phyloP scores from a whole-genome alignment of 2,797 vertebrate species.

The Hephaestus fuliginosus region DNA sequence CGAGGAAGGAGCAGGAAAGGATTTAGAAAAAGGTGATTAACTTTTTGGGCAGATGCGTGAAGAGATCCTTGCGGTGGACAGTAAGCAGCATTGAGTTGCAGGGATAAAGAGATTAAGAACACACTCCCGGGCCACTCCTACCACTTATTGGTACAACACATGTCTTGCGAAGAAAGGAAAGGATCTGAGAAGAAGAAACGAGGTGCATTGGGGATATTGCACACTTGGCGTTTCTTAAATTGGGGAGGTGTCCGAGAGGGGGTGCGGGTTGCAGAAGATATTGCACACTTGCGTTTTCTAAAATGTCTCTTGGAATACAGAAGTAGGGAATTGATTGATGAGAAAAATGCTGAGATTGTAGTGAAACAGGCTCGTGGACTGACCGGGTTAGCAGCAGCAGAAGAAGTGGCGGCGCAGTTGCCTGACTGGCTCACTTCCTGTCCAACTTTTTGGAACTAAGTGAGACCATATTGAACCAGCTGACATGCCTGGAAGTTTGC shows the following conservation, averaged over 20 bases:
- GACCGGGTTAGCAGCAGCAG: background rate
- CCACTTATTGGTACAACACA: conserved; percentile 69
- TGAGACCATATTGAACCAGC: conserved; percentile 75
- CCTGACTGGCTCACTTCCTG: conserved; percentile 67
- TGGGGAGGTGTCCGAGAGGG: conserved; percentile 23
- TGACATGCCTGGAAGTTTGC: conserved; percentile 48
- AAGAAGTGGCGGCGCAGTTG: conserved; percentile 32
- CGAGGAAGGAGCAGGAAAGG: conserved; percentile 22
- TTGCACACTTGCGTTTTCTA: conserved; percentile 19
- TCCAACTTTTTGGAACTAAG: conserved; percentile 67
- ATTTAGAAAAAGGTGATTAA: conserved; percentile 66
- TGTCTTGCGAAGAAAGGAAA: conserved; percentile 35
- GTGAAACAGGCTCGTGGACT: conserved; percentile 32
- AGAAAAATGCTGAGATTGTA: conserved; percentile 69
- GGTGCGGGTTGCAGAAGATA: conserved; percentile 6
- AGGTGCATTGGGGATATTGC: conserved; percentile 22
- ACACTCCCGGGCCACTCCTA: conserved; percentile 64
- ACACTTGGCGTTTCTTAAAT: conserved; percentile 41
- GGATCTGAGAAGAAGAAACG: conserved; percentile 11
- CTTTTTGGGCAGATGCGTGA: conserved; percentile 66
- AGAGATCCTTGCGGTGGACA: conserved; percentile 60
- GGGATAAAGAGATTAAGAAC: conserved; percentile 81
- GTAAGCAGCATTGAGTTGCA: conserved; percentile 65
- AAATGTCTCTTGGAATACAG: conserved; percentile 41
- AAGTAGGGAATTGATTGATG: conserved; percentile 56